These are phyloP conservation scores for Thamnaconus septentrionalis DNA, from an alignment of 2,113 vertebrate species.

Conservation along the genomic window DNA sequence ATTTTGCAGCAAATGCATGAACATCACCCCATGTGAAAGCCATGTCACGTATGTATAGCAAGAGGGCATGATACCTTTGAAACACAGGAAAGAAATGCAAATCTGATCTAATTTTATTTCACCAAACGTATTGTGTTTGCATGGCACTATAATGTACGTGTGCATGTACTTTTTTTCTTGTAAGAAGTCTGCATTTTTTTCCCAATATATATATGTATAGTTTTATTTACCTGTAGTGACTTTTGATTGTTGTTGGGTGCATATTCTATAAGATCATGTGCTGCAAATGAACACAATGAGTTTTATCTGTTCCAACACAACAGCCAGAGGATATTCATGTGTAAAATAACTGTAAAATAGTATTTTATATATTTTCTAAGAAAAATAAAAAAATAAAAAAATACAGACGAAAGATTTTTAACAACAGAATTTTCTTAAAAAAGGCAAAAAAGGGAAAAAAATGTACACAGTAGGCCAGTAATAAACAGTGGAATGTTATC, in stretches of 20 bases:
- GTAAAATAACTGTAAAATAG: slow-evolving; percentile 76
- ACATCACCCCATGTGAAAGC: slow-evolving; percentile 48
- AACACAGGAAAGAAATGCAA: slow-evolving; percentile 65
- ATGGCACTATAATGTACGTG: slow-evolving; percentile 78
- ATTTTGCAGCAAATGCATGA: neutral
- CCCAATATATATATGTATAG: neutral
- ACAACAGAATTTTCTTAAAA: slow-evolving; percentile 69
- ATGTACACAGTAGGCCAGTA: slow-evolving; percentile 73
- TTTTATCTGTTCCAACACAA: slow-evolving; percentile 60
- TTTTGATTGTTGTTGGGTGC: slow-evolving; percentile 63
- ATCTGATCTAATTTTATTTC: slow-evolving; percentile 69
- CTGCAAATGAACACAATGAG: slow-evolving; percentile 61
- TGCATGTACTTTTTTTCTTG: slow-evolving; percentile 74
- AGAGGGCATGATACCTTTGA: slow-evolving; percentile 74
- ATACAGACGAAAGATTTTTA: slow-evolving; percentile 69
- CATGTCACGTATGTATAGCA: slow-evolving; percentile 69
- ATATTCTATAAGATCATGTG: slow-evolving; percentile 69
- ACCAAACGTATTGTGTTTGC: slow-evolving; percentile 74
- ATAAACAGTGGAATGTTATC: slow-evolving; percentile 74
- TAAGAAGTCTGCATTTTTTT: slow-evolving; percentile 57
- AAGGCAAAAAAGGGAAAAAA: slow-evolving; percentile 65
- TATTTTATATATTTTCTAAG: slow-evolving; percentile 79
- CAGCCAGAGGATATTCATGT: slow-evolving; percentile 67
- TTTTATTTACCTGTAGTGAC: slow-evolving; percentile 54
- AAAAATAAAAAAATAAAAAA: slow-evolving; percentile 51